Evolutionary conservation across 1,140 invertebrate genomes (phyloP), one percentile per base, ranked within the genome.

Genomic region (Eulimnadia texana): DNA sequence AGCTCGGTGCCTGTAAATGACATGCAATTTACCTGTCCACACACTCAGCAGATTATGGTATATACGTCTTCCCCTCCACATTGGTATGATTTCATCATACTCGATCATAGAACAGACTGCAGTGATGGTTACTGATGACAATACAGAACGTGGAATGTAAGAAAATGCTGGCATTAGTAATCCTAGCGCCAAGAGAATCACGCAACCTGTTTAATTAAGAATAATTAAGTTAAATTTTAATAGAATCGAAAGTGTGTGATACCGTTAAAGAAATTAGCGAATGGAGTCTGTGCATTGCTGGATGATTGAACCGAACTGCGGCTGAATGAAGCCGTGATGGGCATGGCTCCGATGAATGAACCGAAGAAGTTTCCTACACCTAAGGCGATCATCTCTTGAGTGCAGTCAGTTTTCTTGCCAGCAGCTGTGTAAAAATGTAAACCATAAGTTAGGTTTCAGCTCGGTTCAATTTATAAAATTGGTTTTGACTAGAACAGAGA

Each of bases 291-390:
- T 1, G 87, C 85, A 49, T 85, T 85, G 63, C 83, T 85, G 13
- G 84, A 79, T 62, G 86, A 79, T 66, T 84, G 84, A 2, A 90
- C 84, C 33, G 86, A 85, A 50, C 84, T 88, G 64, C 86, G 73
- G 1, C 85, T 84, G 68, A 88, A 87, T 13, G 85, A 84, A 27
- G 85, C 86, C 33, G 84, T 85, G n/a, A 85, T 80, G 50, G 86
- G 86, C 78, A 88, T 86, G 19, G 84, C 82, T 64, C 79, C 78
- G 29, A 87, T 80, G 68, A 87, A 85, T 11, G 83, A 81, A 19
- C 85, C 86, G 47, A 83, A 73, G 56, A 86, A 73, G 68, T 89
- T 88, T 66, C 83, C 82, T 51, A 84, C 68, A 33, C 86, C 86
- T 60, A 86, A 70, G 1, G 83, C 80, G 23, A 85, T 66, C 81